Percentiles rank a stretch among this genome's conserved stretches.
phyloP scores from a whole-genome alignment of 2,888 invertebrate species.

The Gortyna flavago region DNA sequence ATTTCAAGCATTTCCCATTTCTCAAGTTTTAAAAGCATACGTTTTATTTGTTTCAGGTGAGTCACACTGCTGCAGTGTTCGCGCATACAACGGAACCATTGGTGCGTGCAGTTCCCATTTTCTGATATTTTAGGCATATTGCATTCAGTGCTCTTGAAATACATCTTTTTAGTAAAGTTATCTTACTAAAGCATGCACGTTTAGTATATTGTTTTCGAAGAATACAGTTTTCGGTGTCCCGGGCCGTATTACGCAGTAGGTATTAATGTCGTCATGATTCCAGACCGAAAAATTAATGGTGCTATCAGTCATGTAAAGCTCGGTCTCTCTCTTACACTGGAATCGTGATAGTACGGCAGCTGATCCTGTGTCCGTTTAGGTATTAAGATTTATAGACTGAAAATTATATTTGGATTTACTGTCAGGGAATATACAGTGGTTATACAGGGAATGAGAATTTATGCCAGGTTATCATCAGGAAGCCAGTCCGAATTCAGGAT shows the following conservation, averaged over 20 bases:
- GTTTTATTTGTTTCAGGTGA: constrained; percentile 50
- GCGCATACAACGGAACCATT: background rate
- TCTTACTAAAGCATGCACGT: background rate
- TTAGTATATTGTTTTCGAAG: background rate
- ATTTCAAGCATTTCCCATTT: background rate
- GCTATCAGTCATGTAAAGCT: no score
- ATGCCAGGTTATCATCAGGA: no score
- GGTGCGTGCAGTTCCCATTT: constrained; percentile 29
- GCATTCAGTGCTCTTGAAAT: background rate
- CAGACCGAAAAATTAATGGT: no score
- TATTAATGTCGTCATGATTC: no score
- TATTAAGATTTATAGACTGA: no score
- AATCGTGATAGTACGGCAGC: no score
- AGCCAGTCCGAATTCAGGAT: no score
- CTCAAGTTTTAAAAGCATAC: background rate
- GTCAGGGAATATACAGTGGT: no score
- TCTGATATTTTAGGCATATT: background rate
- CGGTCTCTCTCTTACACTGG: no score
- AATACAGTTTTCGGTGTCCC: background rate
- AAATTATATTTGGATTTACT: no score
- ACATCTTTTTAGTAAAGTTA: background rate
- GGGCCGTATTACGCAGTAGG: no score
- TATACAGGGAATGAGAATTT: no score
- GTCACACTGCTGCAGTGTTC: constrained; percentile 9
- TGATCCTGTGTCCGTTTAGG: background rate